These are phyloP conservation scores for Elachura formosa DNA, from an alignment of 2,113 vertebrate species.

Conservation along the genomic window DNA sequence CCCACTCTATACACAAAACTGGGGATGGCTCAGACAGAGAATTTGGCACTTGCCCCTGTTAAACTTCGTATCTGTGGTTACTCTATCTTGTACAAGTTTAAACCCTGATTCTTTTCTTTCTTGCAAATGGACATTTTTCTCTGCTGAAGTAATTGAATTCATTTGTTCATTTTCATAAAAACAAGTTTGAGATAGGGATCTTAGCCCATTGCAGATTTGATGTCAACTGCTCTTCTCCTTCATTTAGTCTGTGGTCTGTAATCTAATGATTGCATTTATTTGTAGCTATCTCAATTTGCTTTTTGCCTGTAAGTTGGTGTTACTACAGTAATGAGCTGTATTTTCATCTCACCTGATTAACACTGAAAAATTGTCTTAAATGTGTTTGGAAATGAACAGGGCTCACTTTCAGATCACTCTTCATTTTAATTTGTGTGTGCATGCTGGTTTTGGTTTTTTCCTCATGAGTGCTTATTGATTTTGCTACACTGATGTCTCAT, in stretches of 20 bases:
- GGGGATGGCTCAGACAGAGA: neutral
- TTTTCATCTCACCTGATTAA: slow-evolving; percentile 9
- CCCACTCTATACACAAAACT: neutral
- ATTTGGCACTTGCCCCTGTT: neutral
- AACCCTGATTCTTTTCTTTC: neutral
- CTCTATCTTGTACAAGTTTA: neutral
- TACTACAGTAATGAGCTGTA: neutral
- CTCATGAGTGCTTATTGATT: slow-evolving; percentile 53
- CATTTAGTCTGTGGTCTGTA: neutral
- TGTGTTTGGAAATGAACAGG: slow-evolving; percentile 1
- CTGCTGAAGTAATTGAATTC: neutral
- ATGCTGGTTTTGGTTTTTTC: slow-evolving; percentile 32
- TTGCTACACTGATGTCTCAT: slow-evolving; percentile 49
- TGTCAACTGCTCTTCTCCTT: neutral
- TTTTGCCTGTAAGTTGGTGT: neutral
- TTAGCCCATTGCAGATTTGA: neutral
- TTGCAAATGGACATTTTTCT: neutral
- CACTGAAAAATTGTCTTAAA: slow-evolving; percentile 3
- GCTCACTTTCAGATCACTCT: neutral
- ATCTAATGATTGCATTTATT: neutral
- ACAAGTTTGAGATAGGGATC: neutral
- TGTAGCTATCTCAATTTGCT: neutral
- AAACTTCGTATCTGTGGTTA: neutral
- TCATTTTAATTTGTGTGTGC: slow-evolving; percentile 16
- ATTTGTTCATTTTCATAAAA: neutral